Evolutionary conservation across 2,113 vertebrate species (phyloP).

Genomic region (Dicentrarchus labrax): DNA sequence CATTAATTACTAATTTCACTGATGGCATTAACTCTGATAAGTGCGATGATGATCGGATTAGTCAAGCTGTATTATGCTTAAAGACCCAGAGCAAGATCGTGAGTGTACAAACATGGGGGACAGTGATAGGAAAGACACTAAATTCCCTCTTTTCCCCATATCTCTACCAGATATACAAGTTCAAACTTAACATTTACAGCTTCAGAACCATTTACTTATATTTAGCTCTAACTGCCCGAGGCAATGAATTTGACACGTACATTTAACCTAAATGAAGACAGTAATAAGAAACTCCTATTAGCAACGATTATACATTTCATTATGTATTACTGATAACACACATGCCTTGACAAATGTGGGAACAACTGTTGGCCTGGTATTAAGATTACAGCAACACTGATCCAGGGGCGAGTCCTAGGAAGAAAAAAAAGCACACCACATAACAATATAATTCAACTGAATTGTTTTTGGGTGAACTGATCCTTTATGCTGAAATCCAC

Average conservation of each 20-base stretch:
- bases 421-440: no score
- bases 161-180: neutral
- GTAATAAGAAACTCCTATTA: neutral
- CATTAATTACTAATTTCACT: constrained; percentile 64
- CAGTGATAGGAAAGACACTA: constrained; percentile 1
- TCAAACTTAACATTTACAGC: neutral
- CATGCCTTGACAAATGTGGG: neutral
- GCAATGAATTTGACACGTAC: neutral
- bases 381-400: neutral
- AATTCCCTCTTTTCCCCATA: neutral
- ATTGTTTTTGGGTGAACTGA: neutral
- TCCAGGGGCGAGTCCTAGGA: neutral
- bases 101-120: constrained; percentile 3
- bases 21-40: constrained; percentile 61
- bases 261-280: neutral
- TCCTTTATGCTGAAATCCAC: neutral
- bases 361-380: neutral
- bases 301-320: neutral
- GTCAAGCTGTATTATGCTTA: constrained; percentile 56
- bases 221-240: neutral
- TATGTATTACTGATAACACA: neutral
- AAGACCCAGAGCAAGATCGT: constrained; percentile 41
- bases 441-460: no score
- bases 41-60: constrained; percentile 60
- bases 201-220: neutral